Conservation (phyloP, 2,797 vertebrate species). For the Vireo griseus region DNA sequence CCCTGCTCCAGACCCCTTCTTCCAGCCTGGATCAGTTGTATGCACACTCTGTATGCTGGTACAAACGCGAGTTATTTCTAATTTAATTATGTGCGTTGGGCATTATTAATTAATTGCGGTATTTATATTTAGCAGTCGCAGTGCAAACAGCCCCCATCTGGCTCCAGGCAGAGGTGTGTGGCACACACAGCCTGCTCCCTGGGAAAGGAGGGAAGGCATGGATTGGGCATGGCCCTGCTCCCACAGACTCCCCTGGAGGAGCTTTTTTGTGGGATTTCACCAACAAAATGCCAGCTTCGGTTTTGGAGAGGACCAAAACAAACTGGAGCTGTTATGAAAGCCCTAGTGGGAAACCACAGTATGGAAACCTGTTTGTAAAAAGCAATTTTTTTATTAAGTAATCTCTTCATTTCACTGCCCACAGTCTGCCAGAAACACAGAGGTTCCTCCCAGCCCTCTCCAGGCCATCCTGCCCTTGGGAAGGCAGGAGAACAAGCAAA, state of each 20-base stretch:
- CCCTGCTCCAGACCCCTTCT: background rate
- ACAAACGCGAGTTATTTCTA: background rate
- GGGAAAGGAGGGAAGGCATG: background rate
- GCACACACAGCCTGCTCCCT: background rate
- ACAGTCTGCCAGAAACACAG: too few relatives aligned
- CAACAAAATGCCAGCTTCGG: background rate
- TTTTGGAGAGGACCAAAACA: background rate
- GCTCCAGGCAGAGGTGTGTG: background rate
- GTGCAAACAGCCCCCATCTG: background rate
- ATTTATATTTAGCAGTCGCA: background rate
- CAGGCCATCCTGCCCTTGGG: background rate
- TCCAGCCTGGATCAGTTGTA: background rate
- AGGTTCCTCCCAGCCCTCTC: background rate
- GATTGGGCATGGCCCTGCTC: accelerated
- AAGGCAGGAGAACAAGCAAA: background rate
- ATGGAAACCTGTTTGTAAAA: background rate
- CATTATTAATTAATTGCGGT: background rate
- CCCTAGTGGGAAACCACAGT: background rate
- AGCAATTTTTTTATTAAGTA: background rate
- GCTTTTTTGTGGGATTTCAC: background rate
- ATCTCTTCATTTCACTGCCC: background rate
- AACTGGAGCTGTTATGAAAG: background rate
- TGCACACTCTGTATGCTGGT: background rate
- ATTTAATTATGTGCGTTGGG: background rate
- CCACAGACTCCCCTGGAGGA: background rate